Base-by-base conservation (phyloP, 2,113 vertebrate species). In the Xiphophorus hellerii region DNA sequence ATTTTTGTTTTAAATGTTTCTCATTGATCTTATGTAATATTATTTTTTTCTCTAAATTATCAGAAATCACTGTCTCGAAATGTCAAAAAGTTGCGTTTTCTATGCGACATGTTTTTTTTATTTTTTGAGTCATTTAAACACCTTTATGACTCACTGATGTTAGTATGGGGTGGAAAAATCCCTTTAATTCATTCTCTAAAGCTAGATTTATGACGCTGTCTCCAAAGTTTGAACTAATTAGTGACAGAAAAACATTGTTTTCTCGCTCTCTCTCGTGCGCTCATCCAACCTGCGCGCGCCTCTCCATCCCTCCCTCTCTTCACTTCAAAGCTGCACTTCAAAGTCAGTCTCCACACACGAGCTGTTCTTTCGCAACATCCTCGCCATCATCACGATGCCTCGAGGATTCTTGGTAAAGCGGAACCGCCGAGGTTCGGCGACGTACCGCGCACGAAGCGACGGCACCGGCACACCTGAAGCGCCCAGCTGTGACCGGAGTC, bases 351-450 rank as follows among this genome's bases (percentile, higher is more conserved):
- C 51, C 63, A 87, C 82, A 84, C 85, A 48, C 37, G 60, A 89
- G 85, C 85, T 75, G 69, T 69, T 69, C 74, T 84, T 81, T 72
- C 69, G 44, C 22, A 58, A 58, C 51, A 58, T 58, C 74, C 71
- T 28, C 76, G 17, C 39, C 54, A 27, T 39, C 62, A 35, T 65
- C 33, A 86, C 14, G 72, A 99, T 99, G 97, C 97, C 97, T 77
- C 94, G 96, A 78, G 97, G 97, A 58, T 99, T 98, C 83, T 82
- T 99, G 83, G 97, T 99, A 80, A 99, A 99, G 91, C 94, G 97
- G 75, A 96, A 88, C 92, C 94, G 96, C 74, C 82, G 92, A 1
- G 94, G 95, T 33, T 79, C 89, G 7, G 90, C 93, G 30, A 96
- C 94, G 0, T 97, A 97, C 88, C 91, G 97, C 74, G 69, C 89